Base-by-base conservation (phyloP, 2,113 vertebrate species). In the Lamprologus lemairii region DNA sequence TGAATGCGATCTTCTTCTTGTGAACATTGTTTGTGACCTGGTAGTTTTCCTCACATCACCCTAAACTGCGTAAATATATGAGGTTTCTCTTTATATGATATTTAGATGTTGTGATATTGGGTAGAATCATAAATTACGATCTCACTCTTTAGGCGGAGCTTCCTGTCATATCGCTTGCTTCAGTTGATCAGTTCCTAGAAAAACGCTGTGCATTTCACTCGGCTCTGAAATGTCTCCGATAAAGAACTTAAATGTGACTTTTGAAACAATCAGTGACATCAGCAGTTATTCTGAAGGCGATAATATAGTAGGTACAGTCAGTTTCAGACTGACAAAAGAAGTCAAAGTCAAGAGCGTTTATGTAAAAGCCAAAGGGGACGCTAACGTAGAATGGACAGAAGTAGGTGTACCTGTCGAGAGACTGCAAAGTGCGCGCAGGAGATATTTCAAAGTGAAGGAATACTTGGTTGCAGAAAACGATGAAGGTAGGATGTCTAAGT, bases 321-420 rank as follows among this genome's bases (percentile, higher is more conserved):
- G 42, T 78, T 78, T 78, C 71, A 49, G 71, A 49, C 16, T 95
- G 84, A 60, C 9, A 1, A 86, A 91, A 60, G 78, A 92, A 4
- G 90, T 37, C 21, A 94, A 93, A 86, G 55, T 95, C 5, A 93
- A 95, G 53, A 31, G 19, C 1, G 3, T 96, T 2, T 12, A 49
- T 1, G 65, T 97, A 2, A 96, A 95, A 86, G 71, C 33, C 2
- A 96, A 93, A 81, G 95, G 95, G 1, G 91, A 94, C 2, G 94
- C 93, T 2, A 2, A 49, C 2, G 95, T 94, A 0, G 5, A 10
- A 8, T 96, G 96, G 95, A 63, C 45, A 0, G 94, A 93, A 11
- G 68, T 75, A 0, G 11, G 0, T 68, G 63, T 68, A 40, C 63
- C 35, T 0, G 89, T 26, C 40, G 87, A 2, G 88, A 95, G 0